Percentiles rank a stretch among this genome's conserved stretches.
Conservation (phyloP, 2,113 vertebrate genomes). For the Poeciliopsis prolifica region DNA sequence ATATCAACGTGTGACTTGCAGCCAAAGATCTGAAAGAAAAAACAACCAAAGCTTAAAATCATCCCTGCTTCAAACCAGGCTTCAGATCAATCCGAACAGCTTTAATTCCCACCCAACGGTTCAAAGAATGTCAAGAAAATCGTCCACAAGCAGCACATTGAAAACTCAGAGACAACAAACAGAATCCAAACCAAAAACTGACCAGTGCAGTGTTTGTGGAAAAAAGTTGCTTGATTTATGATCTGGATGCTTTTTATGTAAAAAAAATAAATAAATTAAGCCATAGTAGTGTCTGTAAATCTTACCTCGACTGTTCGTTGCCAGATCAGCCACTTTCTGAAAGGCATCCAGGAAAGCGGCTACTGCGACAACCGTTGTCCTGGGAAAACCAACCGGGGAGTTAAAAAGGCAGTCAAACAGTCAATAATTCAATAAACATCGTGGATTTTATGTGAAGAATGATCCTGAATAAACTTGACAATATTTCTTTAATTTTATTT, state of each 20-base stretch:
- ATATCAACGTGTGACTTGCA: not conserved
- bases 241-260: too few species aligned
- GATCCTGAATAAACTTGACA: not conserved
- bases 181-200: not conserved
- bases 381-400: slow-evolving; percentile 53
- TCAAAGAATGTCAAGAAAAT: not conserved
- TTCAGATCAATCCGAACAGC: not conserved
- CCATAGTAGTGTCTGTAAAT: not conserved
- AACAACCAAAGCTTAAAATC: not conserved
- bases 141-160: not conserved
- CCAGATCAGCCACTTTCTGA: slow-evolving; percentile 85
- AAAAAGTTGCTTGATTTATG: not conserved
- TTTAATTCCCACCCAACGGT: not conserved
- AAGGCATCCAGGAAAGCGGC: slow-evolving; percentile 84
- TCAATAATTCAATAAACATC: not conserved
- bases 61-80: not conserved
- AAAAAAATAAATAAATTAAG: not conserved
- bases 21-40: not conserved
- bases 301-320: slow-evolving; percentile 82
- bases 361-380: slow-evolving; percentile 78
- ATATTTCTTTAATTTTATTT: not conserved
- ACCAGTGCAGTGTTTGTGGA: not conserved
- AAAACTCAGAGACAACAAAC: not conserved
- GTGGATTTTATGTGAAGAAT: not conserved
- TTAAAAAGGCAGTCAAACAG: not conserved